These are phyloP conservation scores for Chaenogobius annularis DNA, from an alignment of 2,113 vertebrate genomes.

Conservation along the genomic window DNA sequence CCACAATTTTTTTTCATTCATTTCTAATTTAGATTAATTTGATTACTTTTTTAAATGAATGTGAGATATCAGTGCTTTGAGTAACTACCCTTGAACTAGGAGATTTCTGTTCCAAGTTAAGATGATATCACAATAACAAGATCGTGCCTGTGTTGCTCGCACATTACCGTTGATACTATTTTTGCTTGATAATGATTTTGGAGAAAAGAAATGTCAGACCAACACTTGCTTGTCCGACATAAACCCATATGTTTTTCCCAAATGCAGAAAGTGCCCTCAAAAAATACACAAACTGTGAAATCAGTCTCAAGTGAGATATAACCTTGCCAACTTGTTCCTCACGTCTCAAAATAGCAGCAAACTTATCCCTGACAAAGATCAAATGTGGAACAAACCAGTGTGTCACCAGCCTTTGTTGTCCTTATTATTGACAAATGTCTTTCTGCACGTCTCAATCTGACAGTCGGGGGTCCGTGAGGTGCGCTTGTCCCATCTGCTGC, in stretches of 20 bases:
- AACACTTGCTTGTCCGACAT: too few species aligned
- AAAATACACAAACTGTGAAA: neutral
- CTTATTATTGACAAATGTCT: constrained; percentile 57
- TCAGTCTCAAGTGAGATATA: neutral
- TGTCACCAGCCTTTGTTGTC: constrained; percentile 52
- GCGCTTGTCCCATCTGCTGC: constrained; percentile 59
- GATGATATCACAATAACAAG: too few species aligned
- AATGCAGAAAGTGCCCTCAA: too few species aligned
- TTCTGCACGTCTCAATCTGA: constrained; percentile 34
- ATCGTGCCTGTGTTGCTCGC: too few species aligned
- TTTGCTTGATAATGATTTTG: too few species aligned
- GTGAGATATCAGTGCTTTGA: neutral
- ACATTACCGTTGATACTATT: too few species aligned
- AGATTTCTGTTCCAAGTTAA: neutral
- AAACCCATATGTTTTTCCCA: too few species aligned
- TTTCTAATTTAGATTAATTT: neutral
- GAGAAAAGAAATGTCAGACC: too few species aligned
- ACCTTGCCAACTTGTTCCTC: neutral
- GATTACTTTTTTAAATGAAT: neutral
- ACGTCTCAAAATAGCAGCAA: neutral
- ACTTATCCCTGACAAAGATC: constrained; percentile 7
- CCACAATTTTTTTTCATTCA: neutral
- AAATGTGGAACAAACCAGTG: constrained; percentile 44
- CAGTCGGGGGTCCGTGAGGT: constrained; percentile 54
- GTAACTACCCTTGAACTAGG: neutral